phyloP scores from a whole-genome alignment of 2,888 invertebrate genomes.

The Orthosia gothica region DNA sequence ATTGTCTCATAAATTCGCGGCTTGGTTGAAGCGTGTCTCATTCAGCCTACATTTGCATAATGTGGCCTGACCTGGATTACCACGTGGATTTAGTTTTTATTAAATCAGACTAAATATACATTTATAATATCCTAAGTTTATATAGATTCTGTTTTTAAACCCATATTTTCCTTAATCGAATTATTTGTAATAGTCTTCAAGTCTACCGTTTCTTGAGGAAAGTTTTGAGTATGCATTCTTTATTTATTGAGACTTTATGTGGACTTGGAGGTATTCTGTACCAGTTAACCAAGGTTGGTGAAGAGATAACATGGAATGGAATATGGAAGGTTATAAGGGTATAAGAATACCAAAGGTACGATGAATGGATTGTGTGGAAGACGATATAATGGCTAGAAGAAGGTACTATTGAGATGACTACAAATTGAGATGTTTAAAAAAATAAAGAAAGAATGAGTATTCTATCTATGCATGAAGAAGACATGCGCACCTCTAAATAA shows the following conservation, averaged over 20 bases:
- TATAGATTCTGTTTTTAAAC: background rate
- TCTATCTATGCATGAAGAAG: background rate
- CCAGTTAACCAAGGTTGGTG: too few species aligned
- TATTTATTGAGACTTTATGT: too few species aligned
- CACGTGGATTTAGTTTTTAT: constrained; percentile 40
- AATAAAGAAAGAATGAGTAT: too few species aligned
- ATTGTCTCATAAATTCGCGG: constrained; percentile 41
- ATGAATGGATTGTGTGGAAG: too few species aligned
- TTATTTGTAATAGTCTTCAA: background rate
- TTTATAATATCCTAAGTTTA: background rate
- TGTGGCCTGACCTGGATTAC: constrained; percentile 59
- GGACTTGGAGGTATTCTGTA: too few species aligned
- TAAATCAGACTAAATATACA: constrained; percentile 17
- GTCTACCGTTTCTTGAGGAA: background rate
- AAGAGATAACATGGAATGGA: too few species aligned
- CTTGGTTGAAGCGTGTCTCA: constrained; percentile 34
- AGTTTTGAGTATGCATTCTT: background rate
- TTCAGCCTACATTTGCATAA: constrained; percentile 63
- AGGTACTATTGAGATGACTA: background rate
- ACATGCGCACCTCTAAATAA: background rate
- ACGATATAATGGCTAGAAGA: background rate
- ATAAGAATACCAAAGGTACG: background rate
- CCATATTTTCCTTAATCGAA: background rate
- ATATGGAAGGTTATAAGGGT: background rate
- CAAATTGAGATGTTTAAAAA: background rate